Conservation (phyloP, 2,888 invertebrate genomes). For the Dryobotodes eremita region DNA sequence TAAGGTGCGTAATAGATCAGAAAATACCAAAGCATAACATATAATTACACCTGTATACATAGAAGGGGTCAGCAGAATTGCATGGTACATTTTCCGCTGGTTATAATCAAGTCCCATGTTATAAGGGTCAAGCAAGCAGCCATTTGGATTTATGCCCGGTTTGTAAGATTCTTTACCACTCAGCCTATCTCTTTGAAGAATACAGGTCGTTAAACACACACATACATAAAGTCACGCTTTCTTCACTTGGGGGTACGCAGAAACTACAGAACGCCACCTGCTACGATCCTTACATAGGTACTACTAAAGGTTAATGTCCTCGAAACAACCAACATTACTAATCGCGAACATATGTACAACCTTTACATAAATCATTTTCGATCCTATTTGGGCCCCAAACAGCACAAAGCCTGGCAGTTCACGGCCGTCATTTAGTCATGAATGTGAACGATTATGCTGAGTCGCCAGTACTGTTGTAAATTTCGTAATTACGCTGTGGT, state of each 20-base stretch:
- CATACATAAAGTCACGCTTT: neutral
- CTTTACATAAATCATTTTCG: conserved; percentile 9
- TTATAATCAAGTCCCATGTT: neutral
- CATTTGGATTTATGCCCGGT: neutral
- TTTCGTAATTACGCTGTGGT: conserved; percentile 67
- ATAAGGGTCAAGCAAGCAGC: neutral
- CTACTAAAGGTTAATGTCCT: conserved; percentile 16
- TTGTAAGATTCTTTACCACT: neutral
- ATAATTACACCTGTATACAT: neutral
- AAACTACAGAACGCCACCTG: neutral
- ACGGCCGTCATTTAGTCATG: conserved; percentile 52
- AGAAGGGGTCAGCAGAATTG: neutral
- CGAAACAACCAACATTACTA: neutral
- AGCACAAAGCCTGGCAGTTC: conserved; percentile 33
- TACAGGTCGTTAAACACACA: neutral
- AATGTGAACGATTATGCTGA: conserved; percentile 61
- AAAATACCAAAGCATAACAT: neutral
- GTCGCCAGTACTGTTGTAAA: conserved; percentile 56
- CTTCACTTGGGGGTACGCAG: too few relatives aligned
- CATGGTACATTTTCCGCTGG: neutral
- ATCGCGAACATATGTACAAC: neutral
- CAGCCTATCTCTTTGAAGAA: neutral
- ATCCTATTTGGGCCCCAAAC: conserved; percentile 19
- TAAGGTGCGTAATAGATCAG: neutral
- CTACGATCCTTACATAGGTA: neutral